These are phyloP conservation scores for Alethe diademata DNA, from an alignment of 2,113 vertebrate genomes.

Conservation along the genomic window DNA sequence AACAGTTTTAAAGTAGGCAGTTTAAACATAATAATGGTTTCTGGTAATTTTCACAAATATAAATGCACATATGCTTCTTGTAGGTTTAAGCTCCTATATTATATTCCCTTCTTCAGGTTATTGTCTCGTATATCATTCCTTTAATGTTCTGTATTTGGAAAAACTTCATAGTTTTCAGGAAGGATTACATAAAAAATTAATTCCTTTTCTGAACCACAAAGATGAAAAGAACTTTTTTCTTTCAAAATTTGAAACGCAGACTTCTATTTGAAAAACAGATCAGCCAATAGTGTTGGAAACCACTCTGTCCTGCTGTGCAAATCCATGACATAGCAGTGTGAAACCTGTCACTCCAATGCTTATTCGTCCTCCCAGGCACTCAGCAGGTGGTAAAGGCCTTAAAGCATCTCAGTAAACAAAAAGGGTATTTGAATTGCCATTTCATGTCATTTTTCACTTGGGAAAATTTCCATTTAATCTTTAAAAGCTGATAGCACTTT, in stretches of 20 bases:
- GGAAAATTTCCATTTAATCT: not conserved
- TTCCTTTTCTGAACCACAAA: not conserved
- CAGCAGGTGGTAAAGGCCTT: not conserved
- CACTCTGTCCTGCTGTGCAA: not conserved
- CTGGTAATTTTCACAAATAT: not conserved
- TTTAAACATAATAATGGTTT: not conserved
- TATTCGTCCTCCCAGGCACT: not conserved
- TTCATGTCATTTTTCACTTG: not conserved
- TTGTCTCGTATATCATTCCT: not conserved
- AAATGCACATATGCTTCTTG: not conserved
- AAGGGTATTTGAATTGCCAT: not conserved
- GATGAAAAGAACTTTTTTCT: not conserved
- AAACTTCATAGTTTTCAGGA: not conserved
- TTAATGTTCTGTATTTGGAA: not conserved
- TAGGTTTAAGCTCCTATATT: not conserved
- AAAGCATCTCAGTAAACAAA: not conserved
- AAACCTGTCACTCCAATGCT: not conserved
- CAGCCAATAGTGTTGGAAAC: not conserved
- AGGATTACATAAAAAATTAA: not conserved
- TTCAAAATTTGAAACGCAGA: not conserved
- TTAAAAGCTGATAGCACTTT: not conserved
- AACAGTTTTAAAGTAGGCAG: not conserved
- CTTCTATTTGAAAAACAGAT: constrained; percentile 8
- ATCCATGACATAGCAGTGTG: not conserved
- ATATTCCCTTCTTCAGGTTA: not conserved